Base-by-base conservation (phyloP, 2,888 invertebrate genomes). In the Drosophila hamatofila region DNA sequence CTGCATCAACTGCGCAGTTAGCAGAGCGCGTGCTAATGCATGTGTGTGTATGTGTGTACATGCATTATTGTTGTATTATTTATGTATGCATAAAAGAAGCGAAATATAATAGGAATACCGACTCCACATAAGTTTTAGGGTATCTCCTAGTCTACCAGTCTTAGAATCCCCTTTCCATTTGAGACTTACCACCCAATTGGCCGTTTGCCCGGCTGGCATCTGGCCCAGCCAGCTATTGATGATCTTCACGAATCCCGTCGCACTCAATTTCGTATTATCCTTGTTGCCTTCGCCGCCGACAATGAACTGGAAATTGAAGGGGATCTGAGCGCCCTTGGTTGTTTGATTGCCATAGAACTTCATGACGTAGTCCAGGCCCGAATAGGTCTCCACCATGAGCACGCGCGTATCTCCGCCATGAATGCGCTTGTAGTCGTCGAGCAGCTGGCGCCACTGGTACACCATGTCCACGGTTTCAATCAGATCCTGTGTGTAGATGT, bases 141-240 rank as follows among this genome's bases (percentile, higher is more conserved):
- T 33, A 33, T 16, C 2, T 35, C 14, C 35, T 5, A 35, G 16
- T 37, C 16, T 6, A 37, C 6, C 16, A 37, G 3, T 35, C 35
- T 16, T 3, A 30, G 2, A 37, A 4, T 27, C 3, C 39, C 9
- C 14, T 4, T 35, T 14, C 12, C 5, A 5, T 35, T 14, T 14
- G 14, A 39, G n/a, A 81, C 94, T 93, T 85, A 96, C 95, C 92
- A 96, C 95, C 96, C 96, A 96, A 83, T 95, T 96, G 0, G 95
- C 93, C 0, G 93, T 92, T 72, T 92, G 92, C 3, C 93, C 93
- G 2, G 87, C 75, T 0, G 95, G 95, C 93, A 95, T 94, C 30
- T 93, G 93, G 0, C 92, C 93, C 80, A 95, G 81, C 95, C 95
- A 96, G 14, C 92, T 92, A 37, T 94, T 93, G 18, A 95, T 94